phyloP scores from a whole-genome alignment of 37 sponge, comb jelly and placozoan genomes.

The Agelas oroides region DNA sequence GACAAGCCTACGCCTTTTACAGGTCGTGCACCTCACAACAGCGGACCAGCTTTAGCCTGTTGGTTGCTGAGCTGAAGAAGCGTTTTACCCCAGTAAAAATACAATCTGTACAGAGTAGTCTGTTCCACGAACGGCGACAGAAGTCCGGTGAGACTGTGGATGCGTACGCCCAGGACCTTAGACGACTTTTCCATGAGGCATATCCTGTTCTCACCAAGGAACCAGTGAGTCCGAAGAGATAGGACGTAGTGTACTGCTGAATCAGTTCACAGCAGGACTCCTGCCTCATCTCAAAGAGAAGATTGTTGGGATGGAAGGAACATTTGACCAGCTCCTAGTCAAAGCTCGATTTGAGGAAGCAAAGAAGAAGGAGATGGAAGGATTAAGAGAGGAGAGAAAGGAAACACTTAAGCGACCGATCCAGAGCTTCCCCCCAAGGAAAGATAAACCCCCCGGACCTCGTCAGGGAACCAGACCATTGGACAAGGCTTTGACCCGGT shows the following conservation, averaged over 20 bases:
- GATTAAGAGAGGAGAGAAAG: too few relatives aligned
- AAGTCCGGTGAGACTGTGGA: conserved; percentile 22
- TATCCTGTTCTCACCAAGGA: conserved; percentile 17
- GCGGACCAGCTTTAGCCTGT: conserved; percentile 6
- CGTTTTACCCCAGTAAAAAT: conserved; percentile 55
- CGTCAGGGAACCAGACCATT: too few relatives aligned
- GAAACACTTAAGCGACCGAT: too few relatives aligned
- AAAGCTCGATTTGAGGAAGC: conserved; percentile 57
- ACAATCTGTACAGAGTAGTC: conserved; percentile 53
- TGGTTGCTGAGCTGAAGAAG: conserved; percentile 19
- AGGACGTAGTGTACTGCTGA: conserved; percentile 16
- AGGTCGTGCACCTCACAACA: conserved; percentile 31
- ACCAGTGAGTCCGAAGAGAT: conserved; percentile 25
- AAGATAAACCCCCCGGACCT: too few relatives aligned
- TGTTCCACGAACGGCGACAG: conserved; percentile 52
- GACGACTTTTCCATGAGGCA: conserved; percentile 34
- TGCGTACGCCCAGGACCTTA: conserved; percentile 49
- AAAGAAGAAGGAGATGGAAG: too few relatives aligned
- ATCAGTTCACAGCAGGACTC: conserved; percentile 3
- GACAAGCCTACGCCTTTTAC: conserved; percentile 49
- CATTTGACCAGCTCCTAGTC: conserved; percentile 13
- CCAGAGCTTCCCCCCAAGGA: too few relatives aligned
- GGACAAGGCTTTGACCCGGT: too few relatives aligned
- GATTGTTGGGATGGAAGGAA: conserved; percentile 20
- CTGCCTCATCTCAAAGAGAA: neutral